Conservation (phyloP, 1,140 invertebrate genomes). For the Calycopis cecrops region DNA sequence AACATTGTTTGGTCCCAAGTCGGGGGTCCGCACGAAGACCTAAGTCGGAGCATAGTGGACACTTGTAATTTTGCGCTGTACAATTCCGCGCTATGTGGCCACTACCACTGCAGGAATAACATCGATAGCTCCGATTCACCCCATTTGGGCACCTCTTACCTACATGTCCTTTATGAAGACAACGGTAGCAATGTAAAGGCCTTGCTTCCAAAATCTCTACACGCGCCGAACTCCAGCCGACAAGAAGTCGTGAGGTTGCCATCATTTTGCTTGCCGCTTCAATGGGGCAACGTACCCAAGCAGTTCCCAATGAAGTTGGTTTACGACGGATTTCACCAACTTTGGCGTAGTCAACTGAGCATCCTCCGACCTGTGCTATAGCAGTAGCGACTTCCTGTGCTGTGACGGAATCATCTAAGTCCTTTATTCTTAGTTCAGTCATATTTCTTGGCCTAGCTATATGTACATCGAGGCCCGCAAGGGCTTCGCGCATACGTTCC, state of each 20-base stretch:
- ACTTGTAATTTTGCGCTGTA: neutral
- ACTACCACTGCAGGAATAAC: slow-evolving; percentile 15
- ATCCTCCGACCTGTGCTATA: slow-evolving; percentile 22
- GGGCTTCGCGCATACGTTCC: too few species aligned
- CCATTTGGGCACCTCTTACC: slow-evolving; percentile 1
- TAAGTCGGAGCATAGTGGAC: slow-evolving; percentile 4
- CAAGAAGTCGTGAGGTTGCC: neutral
- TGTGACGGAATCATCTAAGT: slow-evolving; percentile 24
- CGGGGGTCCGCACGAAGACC: neutral
- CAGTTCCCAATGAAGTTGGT: slow-evolving; percentile 4
- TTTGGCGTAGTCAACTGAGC: slow-evolving; percentile 14
- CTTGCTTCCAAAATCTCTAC: slow-evolving; percentile 6
- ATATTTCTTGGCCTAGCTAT: too few species aligned
- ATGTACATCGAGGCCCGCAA: too few species aligned
- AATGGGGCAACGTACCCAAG: neutral
- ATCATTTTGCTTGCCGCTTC: neutral
- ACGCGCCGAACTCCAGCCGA: neutral
- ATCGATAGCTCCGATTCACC: slow-evolving; percentile 7
- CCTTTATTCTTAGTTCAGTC: neutral
- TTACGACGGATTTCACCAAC: slow-evolving; percentile 21
- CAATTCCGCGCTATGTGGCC: slow-evolving; percentile 14
- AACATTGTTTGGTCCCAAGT: neutral
- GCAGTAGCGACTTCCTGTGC: slow-evolving; percentile 21
- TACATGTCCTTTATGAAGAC: slow-evolving; percentile 15
- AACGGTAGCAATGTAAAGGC: slow-evolving; percentile 14